Evolutionary conservation across 2,888 invertebrate genomes (phyloP), one percentile per base, ranked within the genome.

Genomic region (Trachelus tabidus): DNA sequence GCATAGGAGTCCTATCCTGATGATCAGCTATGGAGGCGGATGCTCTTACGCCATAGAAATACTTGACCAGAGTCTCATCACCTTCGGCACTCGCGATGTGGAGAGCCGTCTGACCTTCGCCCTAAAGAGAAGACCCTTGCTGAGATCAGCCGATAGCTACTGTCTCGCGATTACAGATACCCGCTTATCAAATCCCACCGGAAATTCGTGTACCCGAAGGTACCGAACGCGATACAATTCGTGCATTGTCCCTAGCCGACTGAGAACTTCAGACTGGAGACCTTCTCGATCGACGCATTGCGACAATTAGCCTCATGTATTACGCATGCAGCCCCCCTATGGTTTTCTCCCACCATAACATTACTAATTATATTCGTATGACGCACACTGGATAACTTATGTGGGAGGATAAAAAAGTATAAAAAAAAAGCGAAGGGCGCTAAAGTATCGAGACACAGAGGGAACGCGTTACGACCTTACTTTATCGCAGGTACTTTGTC

Each of bases 1-100:
- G 99, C 94, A 99, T 97, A 0, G 99, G 98, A 2, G 98, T 98
- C 74, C 99, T 95, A 92, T 99, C 99, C 94, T 98, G 98, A 92
- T 98, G 97, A 92, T 99, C 99, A 78, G 96, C 95, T 85, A 99
- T 96, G 85, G 97, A 96, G 6, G 99, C 98, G 85, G 98, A 98
- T 23, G 99, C 99, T 86, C 98, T 95, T 77, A 98, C 97, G 75
- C 97, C 96, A 91, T 98, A 98, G 91, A 99, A 97, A 92, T 98
- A 98, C 92, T 99, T 99, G 73, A 99, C 96, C 82, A 99, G 93
- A 0, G 95, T 94, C 89, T 99, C 99, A 89, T 99, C 99, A 0
- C 99, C 99, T 90, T 98, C 97, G 68, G 97, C 97, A 4, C 99
- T 98, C 0, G 98, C 98, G 84, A 99, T 97, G 91, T 99, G 99